Conservation (phyloP, 2,797 vertebrate genomes). For the Anguilla megastoma region DNA sequence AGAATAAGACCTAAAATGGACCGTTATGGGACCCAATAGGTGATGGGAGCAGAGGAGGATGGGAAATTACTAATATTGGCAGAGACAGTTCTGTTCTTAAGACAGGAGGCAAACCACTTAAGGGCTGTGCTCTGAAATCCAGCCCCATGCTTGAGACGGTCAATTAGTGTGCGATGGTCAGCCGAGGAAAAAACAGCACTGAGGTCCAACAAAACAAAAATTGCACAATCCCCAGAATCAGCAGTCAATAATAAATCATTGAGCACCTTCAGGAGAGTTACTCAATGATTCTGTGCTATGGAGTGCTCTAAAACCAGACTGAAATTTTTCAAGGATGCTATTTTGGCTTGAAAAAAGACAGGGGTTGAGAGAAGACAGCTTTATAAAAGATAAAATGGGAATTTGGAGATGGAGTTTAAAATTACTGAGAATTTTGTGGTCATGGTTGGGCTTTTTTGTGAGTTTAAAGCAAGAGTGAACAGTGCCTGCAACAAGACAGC, state of each 20-base stretch:
- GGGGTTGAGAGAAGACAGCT: not conserved
- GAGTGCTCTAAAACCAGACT: too few species aligned
- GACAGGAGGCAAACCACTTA: too few species aligned
- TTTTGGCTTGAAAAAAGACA: not conserved
- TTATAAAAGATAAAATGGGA: not conserved
- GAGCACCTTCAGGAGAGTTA: too few species aligned
- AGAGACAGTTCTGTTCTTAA: not conserved
- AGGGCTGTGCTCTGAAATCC: too few species aligned
- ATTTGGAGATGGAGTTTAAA: not conserved
- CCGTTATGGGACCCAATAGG: not conserved
- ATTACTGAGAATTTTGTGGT: not conserved
- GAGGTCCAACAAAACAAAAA: constrained; percentile 1
- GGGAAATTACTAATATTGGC: not conserved
- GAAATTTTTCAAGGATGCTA: not conserved
- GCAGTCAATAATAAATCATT: not conserved
- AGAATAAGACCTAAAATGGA: not conserved
- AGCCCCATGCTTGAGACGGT: not conserved
- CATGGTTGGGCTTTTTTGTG: not conserved
- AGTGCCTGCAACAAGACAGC: too few species aligned
- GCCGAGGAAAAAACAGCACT: not conserved
- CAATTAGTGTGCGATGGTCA: not conserved
- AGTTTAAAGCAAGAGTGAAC: too few species aligned
- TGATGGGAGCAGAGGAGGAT: not conserved
- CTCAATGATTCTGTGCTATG: too few species aligned
- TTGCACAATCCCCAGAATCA: not conserved